Conservation (phyloP, 2,888 invertebrate genomes). For the Branchellion lobata region DNA sequence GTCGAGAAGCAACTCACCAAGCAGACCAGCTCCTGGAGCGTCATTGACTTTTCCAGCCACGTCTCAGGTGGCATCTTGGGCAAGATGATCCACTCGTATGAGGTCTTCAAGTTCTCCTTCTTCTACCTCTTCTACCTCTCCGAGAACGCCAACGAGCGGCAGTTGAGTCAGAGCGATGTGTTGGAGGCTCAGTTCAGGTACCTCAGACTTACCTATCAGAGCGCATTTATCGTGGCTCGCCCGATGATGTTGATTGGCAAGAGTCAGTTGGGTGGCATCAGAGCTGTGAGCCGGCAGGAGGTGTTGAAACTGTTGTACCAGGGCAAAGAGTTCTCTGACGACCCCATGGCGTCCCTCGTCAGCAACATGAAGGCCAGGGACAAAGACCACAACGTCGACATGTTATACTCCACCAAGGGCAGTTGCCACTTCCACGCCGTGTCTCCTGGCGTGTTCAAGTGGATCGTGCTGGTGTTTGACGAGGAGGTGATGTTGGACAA, state of each 20-base stretch:
- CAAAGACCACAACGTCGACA: background rate
- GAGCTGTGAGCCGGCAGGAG: background rate
- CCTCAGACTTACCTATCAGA: slow-evolving; percentile 23
- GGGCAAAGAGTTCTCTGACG: slow-evolving; percentile 15
- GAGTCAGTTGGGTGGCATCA: background rate
- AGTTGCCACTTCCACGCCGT: slow-evolving; percentile 14
- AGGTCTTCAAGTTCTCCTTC: slow-evolving; percentile 17
- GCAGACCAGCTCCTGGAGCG: background rate
- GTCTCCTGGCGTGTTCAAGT: background rate
- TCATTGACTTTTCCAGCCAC: slow-evolving; percentile 21
- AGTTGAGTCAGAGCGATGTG: background rate
- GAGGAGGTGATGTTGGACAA: slow-evolving; percentile 4
- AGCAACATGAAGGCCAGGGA: slow-evolving; percentile 17
- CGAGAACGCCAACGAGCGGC: background rate
- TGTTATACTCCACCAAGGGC: background rate
- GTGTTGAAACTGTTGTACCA: background rate
- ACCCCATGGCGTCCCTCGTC: slow-evolving; percentile 4
- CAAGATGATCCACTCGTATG: background rate
- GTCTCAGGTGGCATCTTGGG: background rate
- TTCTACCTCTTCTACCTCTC: background rate
- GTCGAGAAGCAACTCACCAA: background rate
- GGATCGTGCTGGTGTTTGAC: slow-evolving; percentile 31
- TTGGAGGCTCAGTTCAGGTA: slow-evolving; percentile 4
- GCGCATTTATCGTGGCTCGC: background rate
- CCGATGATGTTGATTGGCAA: slow-evolving; percentile 5